Conservation (phyloP, 2,113 vertebrate genomes). For the Camelus bactrianus region DNA sequence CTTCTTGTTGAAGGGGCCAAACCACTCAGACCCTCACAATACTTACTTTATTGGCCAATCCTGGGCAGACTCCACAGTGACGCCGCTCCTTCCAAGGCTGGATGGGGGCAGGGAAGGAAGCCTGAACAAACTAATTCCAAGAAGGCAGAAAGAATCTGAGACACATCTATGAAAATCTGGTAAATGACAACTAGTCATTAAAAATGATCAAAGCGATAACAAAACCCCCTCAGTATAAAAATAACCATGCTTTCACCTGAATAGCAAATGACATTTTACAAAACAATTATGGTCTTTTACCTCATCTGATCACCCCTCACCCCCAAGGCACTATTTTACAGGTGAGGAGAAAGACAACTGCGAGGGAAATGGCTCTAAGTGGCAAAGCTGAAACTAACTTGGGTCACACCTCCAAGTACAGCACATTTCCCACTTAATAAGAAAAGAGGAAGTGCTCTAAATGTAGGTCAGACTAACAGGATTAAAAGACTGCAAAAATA, state of each 20-base stretch:
- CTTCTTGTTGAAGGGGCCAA: conserved; percentile 57
- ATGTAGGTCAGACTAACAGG: background rate
- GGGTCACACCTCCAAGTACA: background rate
- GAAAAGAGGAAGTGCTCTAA: background rate
- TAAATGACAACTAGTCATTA: conserved; percentile 8
- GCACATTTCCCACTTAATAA: background rate
- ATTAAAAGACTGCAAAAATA: background rate
- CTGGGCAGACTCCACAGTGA: background rate
- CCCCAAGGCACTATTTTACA: background rate
- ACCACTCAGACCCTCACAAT: conserved; percentile 50
- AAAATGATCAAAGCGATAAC: background rate
- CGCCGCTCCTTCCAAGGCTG: background rate
- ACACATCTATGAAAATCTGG: background rate
- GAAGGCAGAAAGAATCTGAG: conserved; percentile 43
- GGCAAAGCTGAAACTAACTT: background rate
- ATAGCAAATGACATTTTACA: background rate
- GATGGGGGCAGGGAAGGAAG: conserved; percentile 7
- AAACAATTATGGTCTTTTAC: background rate
- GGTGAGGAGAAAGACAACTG: background rate
- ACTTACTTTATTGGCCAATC: background rate
- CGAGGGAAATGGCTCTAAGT: background rate
- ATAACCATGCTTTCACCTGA: background rate
- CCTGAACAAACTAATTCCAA: background rate
- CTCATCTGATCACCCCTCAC: background rate
- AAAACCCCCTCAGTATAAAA: background rate